Conservation (phyloP, 2,888 invertebrate species). For the Cantharis flavilabris region DNA sequence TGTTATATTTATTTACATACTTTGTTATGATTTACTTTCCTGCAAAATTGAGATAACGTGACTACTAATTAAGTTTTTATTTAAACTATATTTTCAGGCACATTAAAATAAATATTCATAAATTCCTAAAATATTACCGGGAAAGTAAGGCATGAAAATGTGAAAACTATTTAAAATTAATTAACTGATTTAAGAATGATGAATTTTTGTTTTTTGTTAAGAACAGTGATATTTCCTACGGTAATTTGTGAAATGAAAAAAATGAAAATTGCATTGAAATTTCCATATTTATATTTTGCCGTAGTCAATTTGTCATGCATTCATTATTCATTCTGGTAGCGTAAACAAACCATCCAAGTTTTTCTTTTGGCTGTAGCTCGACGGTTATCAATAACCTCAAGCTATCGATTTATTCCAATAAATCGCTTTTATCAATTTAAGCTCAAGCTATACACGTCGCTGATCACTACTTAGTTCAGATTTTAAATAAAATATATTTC, state of each 20-base stretch:
- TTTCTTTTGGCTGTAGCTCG: constrained; percentile 45
- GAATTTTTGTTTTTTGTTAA: not conserved
- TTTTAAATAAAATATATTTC: not conserved
- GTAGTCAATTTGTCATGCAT: constrained; percentile 47
- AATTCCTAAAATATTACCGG: not conserved
- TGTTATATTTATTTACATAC: not conserved
- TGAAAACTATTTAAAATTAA: not conserved
- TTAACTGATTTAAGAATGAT: not conserved
- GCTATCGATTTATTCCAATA: constrained; percentile 45
- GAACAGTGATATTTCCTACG: not conserved
- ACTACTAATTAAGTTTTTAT: not conserved
- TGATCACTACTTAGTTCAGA: constrained; percentile 15
- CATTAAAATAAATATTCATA: not conserved
- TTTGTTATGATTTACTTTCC: constrained; percentile 7
- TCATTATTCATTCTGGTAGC: constrained; percentile 47
- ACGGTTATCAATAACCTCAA: constrained; percentile 48
- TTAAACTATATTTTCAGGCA: not conserved
- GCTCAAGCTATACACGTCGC: constrained; percentile 38
- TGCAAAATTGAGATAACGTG: constrained; percentile 4
- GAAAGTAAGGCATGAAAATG: not conserved
- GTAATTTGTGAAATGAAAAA: not conserved
- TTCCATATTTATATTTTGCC: constrained; percentile 41
- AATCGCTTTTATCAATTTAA: constrained; percentile 45
- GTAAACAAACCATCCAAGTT: constrained; percentile 48
- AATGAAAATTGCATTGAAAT: constrained; percentile 31